Evolutionary conservation across 1,140 invertebrate genomes (phyloP), one percentile per base, ranked within the genome.

Genomic region (Drosophila lacertosa): DNA sequence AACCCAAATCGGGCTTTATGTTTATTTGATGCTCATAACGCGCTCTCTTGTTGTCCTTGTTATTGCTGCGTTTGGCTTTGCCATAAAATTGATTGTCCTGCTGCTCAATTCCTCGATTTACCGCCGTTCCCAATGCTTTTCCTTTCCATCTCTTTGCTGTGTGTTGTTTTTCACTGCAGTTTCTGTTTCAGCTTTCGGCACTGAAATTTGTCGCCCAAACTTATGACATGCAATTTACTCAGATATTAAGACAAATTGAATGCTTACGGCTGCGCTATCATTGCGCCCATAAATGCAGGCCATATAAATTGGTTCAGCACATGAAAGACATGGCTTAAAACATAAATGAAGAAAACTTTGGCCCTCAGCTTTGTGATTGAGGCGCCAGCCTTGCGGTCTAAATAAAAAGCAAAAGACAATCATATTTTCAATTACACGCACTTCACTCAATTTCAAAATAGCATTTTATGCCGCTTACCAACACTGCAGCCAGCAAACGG

Each of bases 21-120:
- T 75, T 80, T 75, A 75, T 80, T 80, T 80, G 77, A 80, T 80
- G 63, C 45, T 67, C 71, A 72, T 75, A 80, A 63, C 53, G 75
- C 55, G 45, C 48, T 44, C 11, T 35, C 37, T 18, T 40, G 40
- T 26, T 35, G 15, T 35, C 24, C 37, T 44, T 35, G 55, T 35
- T 67, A 26, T 24, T 45, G 53, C 32, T 57, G 60, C 16, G 24
- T 42, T 58, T 24, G 48, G 57, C 62, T 45, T 55, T 42, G 62
- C 48, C 73, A 80, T 80, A 62, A 80, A 80, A 75, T 80, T 45
- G 63, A 80, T 80, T 80, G 63, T 72, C 48, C 72, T 72, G 63
- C 32, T 42, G 32, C 54, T 47, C 63, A 59, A 58, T 67, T 67
- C 24, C 15, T 32, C 22, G 40, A 39, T 50, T 40, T 33, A 24